phyloP scores from a whole-genome alignment of 1,140 invertebrate genomes.

The Drosophila sulfurigaster region DNA sequence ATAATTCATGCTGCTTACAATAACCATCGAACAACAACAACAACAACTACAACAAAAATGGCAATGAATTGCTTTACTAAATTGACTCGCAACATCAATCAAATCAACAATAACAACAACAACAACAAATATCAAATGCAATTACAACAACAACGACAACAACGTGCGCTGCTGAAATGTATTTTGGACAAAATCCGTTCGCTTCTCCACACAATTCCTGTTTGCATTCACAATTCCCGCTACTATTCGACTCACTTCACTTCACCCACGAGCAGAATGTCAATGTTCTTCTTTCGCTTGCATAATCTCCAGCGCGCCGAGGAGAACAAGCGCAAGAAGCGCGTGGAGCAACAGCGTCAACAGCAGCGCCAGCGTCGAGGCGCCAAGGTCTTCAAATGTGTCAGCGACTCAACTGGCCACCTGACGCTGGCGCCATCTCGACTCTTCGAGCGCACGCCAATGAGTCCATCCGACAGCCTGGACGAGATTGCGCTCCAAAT shows the following conservation, averaged over 20 bases:
- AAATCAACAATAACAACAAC: constrained; percentile 29
- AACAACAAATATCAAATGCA: constrained; percentile 24
- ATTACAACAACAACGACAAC: constrained; percentile 6
- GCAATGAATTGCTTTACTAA: constrained; percentile 44
- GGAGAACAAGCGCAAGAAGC: constrained; percentile 88
- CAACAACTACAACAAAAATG: constrained; percentile 11
- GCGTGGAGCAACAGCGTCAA: constrained; percentile 86
- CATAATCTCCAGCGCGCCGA: constrained; percentile 94
- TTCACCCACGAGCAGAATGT: constrained; percentile 88
- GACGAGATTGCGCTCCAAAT: constrained; percentile 96
- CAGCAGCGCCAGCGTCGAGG: constrained; percentile 85
- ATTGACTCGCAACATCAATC: constrained; percentile 43
- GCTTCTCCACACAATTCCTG: constrained; percentile 9
- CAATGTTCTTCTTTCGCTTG: constrained; percentile 97
- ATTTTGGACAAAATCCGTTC: constrained; percentile 10
- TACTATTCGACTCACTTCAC: neutral
- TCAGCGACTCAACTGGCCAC: constrained; percentile 85
- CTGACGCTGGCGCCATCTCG: constrained; percentile 90
- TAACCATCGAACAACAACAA: constrained; percentile 48
- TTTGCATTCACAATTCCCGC: constrained; percentile 31
- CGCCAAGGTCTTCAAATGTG: constrained; percentile 85
- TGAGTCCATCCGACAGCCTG: constrained; percentile 93
- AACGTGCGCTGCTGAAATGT: constrained; percentile 24
- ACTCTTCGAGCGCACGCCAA: constrained; percentile 92
- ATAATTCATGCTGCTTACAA: constrained; percentile 51